Evolutionary conservation across 2,113 vertebrate species (phyloP), one percentile per base, ranked within the genome.

Genomic region (Electrona antarctica): DNA sequence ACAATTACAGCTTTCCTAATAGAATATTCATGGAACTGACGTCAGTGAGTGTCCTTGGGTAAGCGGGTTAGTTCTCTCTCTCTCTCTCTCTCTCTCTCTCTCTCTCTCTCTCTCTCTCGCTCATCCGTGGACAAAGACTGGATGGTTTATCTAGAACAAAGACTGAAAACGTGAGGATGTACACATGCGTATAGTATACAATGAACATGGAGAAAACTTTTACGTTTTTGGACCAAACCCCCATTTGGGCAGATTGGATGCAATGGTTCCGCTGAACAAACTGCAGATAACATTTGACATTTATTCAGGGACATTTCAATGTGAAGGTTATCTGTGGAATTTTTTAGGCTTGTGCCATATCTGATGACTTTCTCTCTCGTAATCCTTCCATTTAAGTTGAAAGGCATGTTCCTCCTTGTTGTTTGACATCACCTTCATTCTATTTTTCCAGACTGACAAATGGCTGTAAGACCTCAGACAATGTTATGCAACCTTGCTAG

Each of bases 231-330:
- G 21, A 21, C 21, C 21, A 21, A 21, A 21, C 21, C 21, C 88
- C 77, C 12, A 14, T 66, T 7, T 14, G 28, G 64, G 28, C 13
- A 41, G 64, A n/a, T 87, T 83, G 81, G 80, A 88, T 80, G 82
- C 87, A 88, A 79, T 84, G 71, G 89, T 87, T 90, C 77, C 83
- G 71, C 76, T 75, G 85, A 84, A 75, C 89, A 88, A 90, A 90
- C 83, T 86, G 83, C 72, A 91, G 90, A 92, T 92, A 91, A 83
- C 70, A 71, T 89, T 87, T 92, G 92, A 91, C 91, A 93, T 92
- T 92, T 93, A 92, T 89, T 92, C 89, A 83, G 90, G 90, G 82
- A 80, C 86, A 87, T 77, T 81, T 60, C 79, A 83, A 85, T 90
- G 85, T 91, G 90, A 93, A 91, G 87, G 91, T 93, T 92, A 92